phyloP scores from a whole-genome alignment of 2,113 vertebrate species.

The Dascyllus trimaculatus region DNA sequence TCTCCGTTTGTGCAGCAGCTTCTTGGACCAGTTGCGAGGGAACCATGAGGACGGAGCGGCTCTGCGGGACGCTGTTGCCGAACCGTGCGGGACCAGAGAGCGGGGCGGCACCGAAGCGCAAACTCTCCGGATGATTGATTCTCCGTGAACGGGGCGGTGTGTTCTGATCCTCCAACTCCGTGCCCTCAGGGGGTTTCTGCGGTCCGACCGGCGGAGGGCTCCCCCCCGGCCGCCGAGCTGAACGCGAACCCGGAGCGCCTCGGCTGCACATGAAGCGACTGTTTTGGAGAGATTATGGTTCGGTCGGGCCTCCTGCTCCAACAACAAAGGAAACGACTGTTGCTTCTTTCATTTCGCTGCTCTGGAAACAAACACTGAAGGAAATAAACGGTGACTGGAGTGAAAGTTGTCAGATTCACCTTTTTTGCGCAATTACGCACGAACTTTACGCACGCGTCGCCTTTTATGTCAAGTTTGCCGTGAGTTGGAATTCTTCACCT shows the following conservation, averaged over 20 bases:
- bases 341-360: background rate
- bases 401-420: constrained; percentile 35
- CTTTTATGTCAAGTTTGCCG: constrained; percentile 37
- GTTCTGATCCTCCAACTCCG: constrained; percentile 30
- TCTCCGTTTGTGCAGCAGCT: constrained; percentile 25
- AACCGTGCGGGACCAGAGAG: constrained; percentile 10
- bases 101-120: constrained; percentile 14
- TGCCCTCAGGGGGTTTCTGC: constrained; percentile 29
- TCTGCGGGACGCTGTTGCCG: background rate
- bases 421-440: constrained; percentile 57
- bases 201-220: constrained; percentile 65
- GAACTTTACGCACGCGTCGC: background rate
- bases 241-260: constrained; percentile 19
- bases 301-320: constrained; percentile 13
- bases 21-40: constrained; percentile 40
- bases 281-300: constrained; percentile 30
- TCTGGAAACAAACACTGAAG: background rate
- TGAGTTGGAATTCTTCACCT: background rate
- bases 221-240: constrained; percentile 29
- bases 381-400: background rate
- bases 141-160: constrained; percentile 34
- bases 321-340: constrained; percentile 32
- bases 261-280: background rate
- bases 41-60: constrained; percentile 58
- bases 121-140: background rate